A percentile compares a stretch with the other conserved stretches of the same genome.
These are phyloP conservation scores for Sparidentex hasta DNA, from an alignment of 2,797 vertebrate genomes.

Conservation along the genomic window DNA sequence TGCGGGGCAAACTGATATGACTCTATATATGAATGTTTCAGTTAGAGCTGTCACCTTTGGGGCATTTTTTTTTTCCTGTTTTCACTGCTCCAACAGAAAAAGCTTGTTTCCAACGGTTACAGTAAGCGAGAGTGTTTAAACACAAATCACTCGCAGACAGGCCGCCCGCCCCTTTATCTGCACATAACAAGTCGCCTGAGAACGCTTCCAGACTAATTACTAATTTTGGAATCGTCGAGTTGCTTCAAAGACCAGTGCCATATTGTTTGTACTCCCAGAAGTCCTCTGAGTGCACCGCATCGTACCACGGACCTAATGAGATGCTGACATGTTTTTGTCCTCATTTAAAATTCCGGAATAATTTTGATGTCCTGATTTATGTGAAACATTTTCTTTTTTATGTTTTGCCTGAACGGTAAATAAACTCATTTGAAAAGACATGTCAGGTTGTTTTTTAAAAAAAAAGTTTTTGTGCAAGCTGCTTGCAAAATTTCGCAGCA, in stretches of 20 bases:
- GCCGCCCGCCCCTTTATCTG: conserved; percentile 17
- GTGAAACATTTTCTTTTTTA: conserved; percentile 30
- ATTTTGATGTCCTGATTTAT: conserved; percentile 27
- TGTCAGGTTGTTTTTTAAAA: background rate
- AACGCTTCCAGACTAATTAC: conserved; percentile 6
- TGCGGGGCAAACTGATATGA: conserved; percentile 5
- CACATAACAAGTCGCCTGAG: conserved; percentile 3
- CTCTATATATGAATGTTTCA: conserved; percentile 10
- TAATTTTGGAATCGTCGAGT: conserved; percentile 31
- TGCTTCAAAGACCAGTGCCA: conserved; percentile 15
- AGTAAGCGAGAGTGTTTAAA: conserved; percentile 38
- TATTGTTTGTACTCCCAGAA: conserved; percentile 19
- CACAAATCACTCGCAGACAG: conserved; percentile 33
- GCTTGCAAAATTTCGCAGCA: conserved; percentile 22
- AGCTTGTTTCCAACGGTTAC: conserved; percentile 3
- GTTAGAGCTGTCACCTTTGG: conserved; percentile 28
- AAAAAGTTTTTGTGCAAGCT: background rate
- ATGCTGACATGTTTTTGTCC: conserved; percentile 36
- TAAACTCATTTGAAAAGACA: conserved; percentile 27
- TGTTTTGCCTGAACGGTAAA: conserved; percentile 3
- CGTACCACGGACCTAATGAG: conserved; percentile 1
- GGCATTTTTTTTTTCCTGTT: conserved; percentile 6
- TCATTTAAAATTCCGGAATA: conserved; percentile 22
- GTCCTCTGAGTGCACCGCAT: background rate
- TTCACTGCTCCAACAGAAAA: conserved; percentile 16